These are phyloP conservation scores for Odontamblyopus rebecca DNA, from an alignment of 2,797 vertebrate genomes.

Conservation along the genomic window DNA sequence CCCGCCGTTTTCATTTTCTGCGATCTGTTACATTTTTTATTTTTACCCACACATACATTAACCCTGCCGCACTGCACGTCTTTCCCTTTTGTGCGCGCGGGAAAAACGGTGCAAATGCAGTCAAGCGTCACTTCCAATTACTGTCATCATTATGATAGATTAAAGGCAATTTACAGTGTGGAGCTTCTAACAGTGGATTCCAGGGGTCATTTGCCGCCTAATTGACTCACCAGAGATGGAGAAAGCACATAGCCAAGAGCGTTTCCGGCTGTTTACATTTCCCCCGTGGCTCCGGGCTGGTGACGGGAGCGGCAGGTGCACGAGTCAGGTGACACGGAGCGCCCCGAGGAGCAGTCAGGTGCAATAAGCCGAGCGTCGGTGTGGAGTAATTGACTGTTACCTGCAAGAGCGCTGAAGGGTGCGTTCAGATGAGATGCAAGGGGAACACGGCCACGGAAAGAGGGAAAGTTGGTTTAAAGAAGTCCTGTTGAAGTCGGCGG, in stretches of 20 bases:
- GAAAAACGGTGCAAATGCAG: conserved; percentile 63
- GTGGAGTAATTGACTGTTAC: conserved; percentile 49
- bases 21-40: no score
- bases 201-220: conserved; percentile 81
- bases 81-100: conserved; percentile 46
- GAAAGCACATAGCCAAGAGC: conserved; percentile 58
- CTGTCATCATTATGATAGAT: conserved; percentile 78
- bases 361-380: not conserved
- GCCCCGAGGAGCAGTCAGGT: conserved; percentile 40
- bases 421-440: conserved; percentile 36
- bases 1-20: no score
- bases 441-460: not conserved
- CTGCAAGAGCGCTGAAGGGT: conserved; percentile 28
- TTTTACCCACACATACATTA: not conserved
- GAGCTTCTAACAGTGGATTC: conserved; percentile 72
- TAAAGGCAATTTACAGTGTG: conserved; percentile 69
- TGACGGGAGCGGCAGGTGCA: conserved; percentile 66
- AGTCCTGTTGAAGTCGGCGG: not conserved
- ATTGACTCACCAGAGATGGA: conserved; percentile 74
- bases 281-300: conserved; percentile 48
- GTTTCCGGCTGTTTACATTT: conserved; percentile 64
- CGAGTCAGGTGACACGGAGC: conserved; percentile 55
- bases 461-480: not conserved
- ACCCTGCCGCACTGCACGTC: conserved; percentile 3
- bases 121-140: conserved; percentile 73